Evolutionary conservation across 2,888 invertebrate genomes (phyloP).

Genomic region (Monoplex corrugatus): DNA sequence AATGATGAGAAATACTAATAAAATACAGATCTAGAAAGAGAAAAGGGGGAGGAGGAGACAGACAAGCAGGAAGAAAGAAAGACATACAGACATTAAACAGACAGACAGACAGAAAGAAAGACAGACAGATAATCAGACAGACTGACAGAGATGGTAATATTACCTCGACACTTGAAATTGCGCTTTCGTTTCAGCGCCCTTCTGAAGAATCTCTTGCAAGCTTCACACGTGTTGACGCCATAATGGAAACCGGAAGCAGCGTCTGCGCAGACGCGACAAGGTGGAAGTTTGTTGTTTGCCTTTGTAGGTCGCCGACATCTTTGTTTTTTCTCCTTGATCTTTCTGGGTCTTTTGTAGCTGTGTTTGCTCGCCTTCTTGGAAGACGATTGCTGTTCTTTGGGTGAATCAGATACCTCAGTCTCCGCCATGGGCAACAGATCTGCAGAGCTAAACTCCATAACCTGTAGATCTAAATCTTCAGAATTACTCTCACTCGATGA

Average conservation of each 20-base stretch:
- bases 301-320: no score
- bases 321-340: no score
- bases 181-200: conserved; percentile 52
- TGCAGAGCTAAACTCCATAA: no score
- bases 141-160: background rate
- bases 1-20: background rate
- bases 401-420: no score
- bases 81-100: background rate
- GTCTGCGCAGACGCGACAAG: conserved; percentile 58
- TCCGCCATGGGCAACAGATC: no score
- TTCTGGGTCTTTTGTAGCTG: no score
- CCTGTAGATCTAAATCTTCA: no score
- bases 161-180: conserved; percentile 45
- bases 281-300: conserved; percentile 51
- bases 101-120: conserved; percentile 1
- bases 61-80: no score
- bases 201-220: conserved; percentile 58
- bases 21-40: background rate
- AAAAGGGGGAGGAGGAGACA: background rate
- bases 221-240: conserved; percentile 60
- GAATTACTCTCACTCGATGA: no score
- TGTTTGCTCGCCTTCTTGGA: no score
- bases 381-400: no score
- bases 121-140: background rate
- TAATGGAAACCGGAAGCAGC: conserved; percentile 60